A percentile compares a stretch with the other conserved stretches of the same genome.
These are phyloP conservation scores for Spinibarbus caldwelli DNA, from an alignment of 2,797 vertebrate species.

Conservation along the genomic window DNA sequence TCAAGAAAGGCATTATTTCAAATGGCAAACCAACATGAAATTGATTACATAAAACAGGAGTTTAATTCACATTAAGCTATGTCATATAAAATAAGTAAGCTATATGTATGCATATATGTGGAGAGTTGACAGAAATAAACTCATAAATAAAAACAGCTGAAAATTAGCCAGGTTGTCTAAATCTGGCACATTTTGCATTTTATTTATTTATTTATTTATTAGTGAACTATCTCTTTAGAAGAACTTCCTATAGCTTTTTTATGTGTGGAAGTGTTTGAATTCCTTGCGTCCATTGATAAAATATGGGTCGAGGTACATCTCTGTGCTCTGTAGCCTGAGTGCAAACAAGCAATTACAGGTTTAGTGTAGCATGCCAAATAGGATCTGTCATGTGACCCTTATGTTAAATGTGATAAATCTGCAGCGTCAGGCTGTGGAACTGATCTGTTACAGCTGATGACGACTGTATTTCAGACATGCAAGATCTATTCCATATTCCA, in stretches of 20 bases:
- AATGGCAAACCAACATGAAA: too few relatives aligned
- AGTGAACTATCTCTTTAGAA: not conserved
- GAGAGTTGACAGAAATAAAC: not conserved
- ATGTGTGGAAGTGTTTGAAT: not conserved
- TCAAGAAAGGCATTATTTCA: not conserved
- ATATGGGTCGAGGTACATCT: constrained; percentile 29
- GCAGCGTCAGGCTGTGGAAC: constrained; percentile 19
- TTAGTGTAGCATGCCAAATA: constrained; percentile 48
- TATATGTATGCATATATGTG: not conserved
- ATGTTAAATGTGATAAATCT: constrained; percentile 41
- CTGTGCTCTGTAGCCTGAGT: constrained; percentile 8
- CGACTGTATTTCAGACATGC: not conserved
- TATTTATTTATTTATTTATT: not conserved
- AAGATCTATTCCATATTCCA: not conserved
- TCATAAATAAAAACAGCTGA: too few relatives aligned
- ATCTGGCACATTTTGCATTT: not conserved
- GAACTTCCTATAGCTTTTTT: not conserved
- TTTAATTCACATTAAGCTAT: not conserved
- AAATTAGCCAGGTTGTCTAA: not conserved
- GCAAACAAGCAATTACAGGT: constrained; percentile 21
- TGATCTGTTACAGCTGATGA: constrained; percentile 18
- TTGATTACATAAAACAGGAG: not conserved
- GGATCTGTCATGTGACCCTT: constrained; percentile 50
- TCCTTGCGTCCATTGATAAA: constrained; percentile 15
- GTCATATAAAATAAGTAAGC: not conserved